Evolutionary conservation across 1,140 invertebrate species (phyloP), one percentile per base, ranked within the genome.

Genomic region (Platorchestia sp.): DNA sequence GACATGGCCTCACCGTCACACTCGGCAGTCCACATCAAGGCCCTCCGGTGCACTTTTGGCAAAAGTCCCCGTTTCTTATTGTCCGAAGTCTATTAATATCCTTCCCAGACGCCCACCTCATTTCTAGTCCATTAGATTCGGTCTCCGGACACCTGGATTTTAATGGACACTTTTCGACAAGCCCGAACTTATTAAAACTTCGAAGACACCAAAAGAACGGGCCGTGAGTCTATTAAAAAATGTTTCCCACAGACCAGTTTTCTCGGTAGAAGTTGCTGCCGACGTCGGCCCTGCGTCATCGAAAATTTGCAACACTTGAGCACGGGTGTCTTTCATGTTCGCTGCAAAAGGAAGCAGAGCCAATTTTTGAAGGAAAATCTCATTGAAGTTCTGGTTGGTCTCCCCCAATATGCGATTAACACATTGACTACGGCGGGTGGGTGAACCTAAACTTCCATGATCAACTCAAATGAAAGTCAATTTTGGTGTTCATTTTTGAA

Each of bases 81-180:
- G 14, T 36, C 27, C 36, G 59, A 75, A 75, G 59, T 75, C 59
- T 75, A 75, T 75, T 75, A 75, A 75, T 75, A 75, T 75, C 59
- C 27, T 75, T 75, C 27, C 59, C 59, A 36, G 59, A 10, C 59
- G 59, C 59, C 59, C 27, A 75, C 59, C 59, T 75, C 59, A 75
- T 75, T 75, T 75, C 59, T 75, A 75, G 59, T 75, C 59, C 59
- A 75, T 75, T 75, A 75, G 59, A 75, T 75, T 75, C 59, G 59
- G 59, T 75, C 59, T 75, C 59, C 27, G 14, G 59, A 75, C 59
- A 75, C 59, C 59, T 75, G 59, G 59, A 75, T 75, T 75, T 75
- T 75, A 75, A 75, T 75, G 59, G 27, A 75, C 59, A 75, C 59
- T 75, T 75, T 75, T 75, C 27, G 59, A 75, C 59, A 75, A 75